Evolutionary conservation across 2,797 vertebrate genomes (phyloP).

Genomic region (Sebastes ruberrimus): DNA sequence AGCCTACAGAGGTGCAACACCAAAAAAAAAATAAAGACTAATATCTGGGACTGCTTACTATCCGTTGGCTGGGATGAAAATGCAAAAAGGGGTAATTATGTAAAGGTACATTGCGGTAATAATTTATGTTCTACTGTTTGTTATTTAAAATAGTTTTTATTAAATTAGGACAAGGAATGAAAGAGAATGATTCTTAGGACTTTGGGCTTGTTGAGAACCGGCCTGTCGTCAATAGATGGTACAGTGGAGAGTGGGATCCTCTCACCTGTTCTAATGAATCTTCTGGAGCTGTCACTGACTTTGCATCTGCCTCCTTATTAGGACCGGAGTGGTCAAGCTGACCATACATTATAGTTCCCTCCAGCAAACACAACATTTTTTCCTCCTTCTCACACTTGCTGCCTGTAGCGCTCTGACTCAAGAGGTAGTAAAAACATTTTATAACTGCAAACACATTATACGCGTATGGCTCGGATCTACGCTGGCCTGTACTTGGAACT

Average conservation of each 20-base stretch:
- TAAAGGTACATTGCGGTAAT: background rate
- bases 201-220: background rate
- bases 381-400: constrained; percentile 42
- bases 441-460: constrained; percentile 67
- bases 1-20: background rate
- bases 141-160: background rate
- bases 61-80: background rate
- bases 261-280: constrained; percentile 25
- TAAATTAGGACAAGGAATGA: background rate
- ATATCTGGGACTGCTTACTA: background rate
- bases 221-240: background rate
- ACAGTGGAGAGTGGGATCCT: background rate
- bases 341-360: constrained; percentile 52
- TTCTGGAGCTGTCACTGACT: constrained; percentile 38
- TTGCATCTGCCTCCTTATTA: constrained; percentile 63
- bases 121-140: background rate
- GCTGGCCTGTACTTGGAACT: constrained; percentile 34
- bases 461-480: constrained; percentile 32
- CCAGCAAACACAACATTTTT: constrained; percentile 59
- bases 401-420: constrained; percentile 51
- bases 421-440: constrained; percentile 66
- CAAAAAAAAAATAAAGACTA: background rate
- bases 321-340: constrained; percentile 53
- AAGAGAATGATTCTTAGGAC: background rate
- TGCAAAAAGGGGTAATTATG: background rate